These are phyloP conservation scores for Sebastes dallii DNA, from an alignment of 2,797 vertebrate species.

Conservation along the genomic window DNA sequence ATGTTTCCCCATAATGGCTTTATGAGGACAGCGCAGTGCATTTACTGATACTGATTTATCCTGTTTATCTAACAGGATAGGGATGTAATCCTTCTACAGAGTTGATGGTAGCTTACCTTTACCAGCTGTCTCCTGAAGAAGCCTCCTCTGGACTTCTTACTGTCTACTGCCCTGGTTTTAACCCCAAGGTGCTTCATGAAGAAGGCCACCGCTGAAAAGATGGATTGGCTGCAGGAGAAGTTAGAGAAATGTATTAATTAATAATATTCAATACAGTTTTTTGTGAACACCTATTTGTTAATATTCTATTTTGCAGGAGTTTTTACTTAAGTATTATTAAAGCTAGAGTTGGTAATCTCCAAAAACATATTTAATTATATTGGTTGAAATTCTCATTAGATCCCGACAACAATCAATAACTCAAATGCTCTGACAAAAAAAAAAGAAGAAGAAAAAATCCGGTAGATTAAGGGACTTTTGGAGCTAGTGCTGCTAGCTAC, in stretches of 20 bases:
- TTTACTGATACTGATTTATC: not conserved
- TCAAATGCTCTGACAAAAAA: too few relatives aligned
- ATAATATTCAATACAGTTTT: not conserved
- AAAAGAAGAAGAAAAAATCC: too few relatives aligned
- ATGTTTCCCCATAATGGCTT: not conserved
- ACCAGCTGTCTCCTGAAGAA: constrained; percentile 84
- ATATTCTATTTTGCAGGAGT: not conserved
- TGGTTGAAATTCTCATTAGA: too few relatives aligned
- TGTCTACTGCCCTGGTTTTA: constrained; percentile 86
- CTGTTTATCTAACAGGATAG: not conserved
- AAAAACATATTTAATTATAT: too few relatives aligned
- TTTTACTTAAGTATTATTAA: not conserved
- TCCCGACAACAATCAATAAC: too few relatives aligned
- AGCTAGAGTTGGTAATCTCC: too few relatives aligned
- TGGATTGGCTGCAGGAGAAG: constrained; percentile 80
- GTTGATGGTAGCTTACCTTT: constrained; percentile 76
- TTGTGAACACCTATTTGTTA: not conserved
- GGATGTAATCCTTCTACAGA: not conserved
- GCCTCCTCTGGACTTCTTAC: constrained; percentile 88
- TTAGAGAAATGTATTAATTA: not conserved
- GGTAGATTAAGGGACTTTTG: too few relatives aligned
- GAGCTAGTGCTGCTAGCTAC: too few relatives aligned
- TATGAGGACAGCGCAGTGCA: not conserved
- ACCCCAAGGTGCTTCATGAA: constrained; percentile 94
- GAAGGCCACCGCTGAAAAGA: constrained; percentile 83